Evolutionary conservation across 2,888 invertebrate species (phyloP).

Genomic region (Cynaeus angustus): DNA sequence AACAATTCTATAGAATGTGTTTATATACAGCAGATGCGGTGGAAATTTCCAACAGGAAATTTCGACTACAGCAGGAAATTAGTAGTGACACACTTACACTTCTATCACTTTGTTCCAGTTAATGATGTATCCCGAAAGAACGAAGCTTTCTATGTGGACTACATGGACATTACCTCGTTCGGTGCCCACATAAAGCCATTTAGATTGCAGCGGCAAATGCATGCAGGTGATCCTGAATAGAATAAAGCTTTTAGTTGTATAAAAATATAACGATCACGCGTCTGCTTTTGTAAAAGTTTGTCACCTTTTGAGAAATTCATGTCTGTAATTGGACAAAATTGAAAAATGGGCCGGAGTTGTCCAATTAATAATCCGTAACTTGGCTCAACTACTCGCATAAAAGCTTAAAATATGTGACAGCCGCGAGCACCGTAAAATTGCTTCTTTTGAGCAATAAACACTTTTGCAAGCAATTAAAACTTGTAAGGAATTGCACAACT

Average conservation of each 20-base stretch:
- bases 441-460: conserved; percentile 12
- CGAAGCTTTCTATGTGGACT: conserved; percentile 96
- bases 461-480: conserved; percentile 19
- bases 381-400: conserved; percentile 12
- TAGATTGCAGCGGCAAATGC: conserved; percentile 96
- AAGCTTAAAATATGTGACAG: conserved; percentile 6
- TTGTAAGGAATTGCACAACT: background rate
- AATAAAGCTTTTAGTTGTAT: conserved; percentile 21
- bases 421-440: background rate
- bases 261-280: background rate
- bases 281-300: background rate
- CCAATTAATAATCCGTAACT: background rate
- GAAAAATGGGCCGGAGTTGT: background rate
- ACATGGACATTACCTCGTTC: conserved; percentile 98
- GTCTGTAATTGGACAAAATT: background rate
- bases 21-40: background rate
- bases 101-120: conserved; percentile 99
- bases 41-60: conserved; percentile 21
- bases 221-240: conserved; percentile 89
- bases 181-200: conserved; percentile 99
- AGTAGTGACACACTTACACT: conserved; percentile 83
- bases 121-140: conserved; percentile 97
- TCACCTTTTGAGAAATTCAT: background rate
- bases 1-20: background rate
- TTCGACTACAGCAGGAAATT: conserved; percentile 34